phyloP scores from a whole-genome alignment of 2,113 vertebrate species.

The Sigmodon hispidus region DNA sequence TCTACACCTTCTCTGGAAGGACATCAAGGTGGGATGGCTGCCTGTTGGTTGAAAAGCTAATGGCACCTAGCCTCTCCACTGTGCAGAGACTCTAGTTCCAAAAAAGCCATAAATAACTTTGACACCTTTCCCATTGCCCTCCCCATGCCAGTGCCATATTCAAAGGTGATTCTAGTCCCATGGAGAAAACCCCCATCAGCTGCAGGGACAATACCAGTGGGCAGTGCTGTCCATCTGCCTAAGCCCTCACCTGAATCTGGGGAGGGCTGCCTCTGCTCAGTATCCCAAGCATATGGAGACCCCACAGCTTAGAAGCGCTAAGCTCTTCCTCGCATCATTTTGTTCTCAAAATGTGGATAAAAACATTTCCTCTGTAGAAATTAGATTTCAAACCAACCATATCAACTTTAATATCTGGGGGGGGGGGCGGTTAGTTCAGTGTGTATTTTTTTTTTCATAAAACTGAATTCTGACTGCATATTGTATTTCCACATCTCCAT shows the following conservation, averaged over 20 bases:
- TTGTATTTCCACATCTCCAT: not conserved
- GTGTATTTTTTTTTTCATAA: constrained; percentile 23
- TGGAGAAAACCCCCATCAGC: not conserved
- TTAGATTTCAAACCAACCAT: not conserved
- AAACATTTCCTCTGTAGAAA: not conserved
- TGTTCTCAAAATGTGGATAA: not conserved
- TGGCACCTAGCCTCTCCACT: not conserved
- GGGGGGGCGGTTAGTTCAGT: not conserved
- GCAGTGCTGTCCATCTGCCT: not conserved
- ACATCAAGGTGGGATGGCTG: not conserved
- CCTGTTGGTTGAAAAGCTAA: not conserved
- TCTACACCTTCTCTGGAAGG: not conserved
- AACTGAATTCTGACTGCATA: not conserved
- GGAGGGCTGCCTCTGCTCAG: not conserved
- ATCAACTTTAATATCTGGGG: not conserved
- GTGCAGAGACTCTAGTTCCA: not conserved
- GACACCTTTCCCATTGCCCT: not conserved
- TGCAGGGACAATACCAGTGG: not conserved
- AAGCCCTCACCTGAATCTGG: not conserved
- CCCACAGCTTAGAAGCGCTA: not conserved
- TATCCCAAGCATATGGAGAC: not conserved
- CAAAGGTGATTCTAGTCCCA: not conserved
- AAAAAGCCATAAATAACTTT: not conserved
- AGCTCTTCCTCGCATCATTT: not conserved
- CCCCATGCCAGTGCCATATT: not conserved